Conservation (phyloP, 2,113 vertebrate species). For the Poicephalus gulielmi region DNA sequence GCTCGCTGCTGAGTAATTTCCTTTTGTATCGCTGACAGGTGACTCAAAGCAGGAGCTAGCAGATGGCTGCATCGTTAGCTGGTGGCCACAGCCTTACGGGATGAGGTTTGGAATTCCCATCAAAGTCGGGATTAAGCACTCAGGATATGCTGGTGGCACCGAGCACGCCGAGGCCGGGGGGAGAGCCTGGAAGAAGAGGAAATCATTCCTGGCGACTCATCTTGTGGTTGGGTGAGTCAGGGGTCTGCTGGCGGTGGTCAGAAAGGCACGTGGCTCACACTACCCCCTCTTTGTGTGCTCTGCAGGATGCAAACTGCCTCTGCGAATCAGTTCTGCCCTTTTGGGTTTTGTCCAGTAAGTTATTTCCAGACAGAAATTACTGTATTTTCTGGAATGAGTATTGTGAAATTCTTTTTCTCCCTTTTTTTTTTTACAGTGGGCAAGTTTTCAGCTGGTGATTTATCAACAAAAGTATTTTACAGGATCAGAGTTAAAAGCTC, state of each 20-base stretch:
- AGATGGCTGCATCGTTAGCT: constrained; percentile 39
- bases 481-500: constrained; percentile 66
- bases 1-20: constrained; percentile 71
- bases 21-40: constrained; percentile 72
- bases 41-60: constrained; percentile 62
- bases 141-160: background rate
- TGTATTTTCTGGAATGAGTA: constrained; percentile 76
- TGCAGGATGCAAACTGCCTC: constrained; percentile 50
- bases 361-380: constrained; percentile 80
- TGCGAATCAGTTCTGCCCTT: constrained; percentile 28
- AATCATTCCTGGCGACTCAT: constrained; percentile 67
- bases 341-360: constrained; percentile 69
- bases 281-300: constrained; percentile 49
- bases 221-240: constrained; percentile 70
- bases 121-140: constrained; percentile 38
- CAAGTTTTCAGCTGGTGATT: constrained; percentile 75
- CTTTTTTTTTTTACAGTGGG: constrained; percentile 60
- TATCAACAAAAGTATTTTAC: constrained; percentile 71
- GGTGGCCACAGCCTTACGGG: constrained; percentile 13
- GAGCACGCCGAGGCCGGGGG: background rate
- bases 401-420: constrained; percentile 70
- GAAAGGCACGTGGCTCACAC: constrained; percentile 63
- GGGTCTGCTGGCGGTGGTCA: constrained; percentile 64
- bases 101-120: constrained; percentile 57
- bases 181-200: constrained; percentile 50